Evolutionary conservation across 1,140 invertebrate species (phyloP).

Genomic region (Sitodiplosis mosellana): DNA sequence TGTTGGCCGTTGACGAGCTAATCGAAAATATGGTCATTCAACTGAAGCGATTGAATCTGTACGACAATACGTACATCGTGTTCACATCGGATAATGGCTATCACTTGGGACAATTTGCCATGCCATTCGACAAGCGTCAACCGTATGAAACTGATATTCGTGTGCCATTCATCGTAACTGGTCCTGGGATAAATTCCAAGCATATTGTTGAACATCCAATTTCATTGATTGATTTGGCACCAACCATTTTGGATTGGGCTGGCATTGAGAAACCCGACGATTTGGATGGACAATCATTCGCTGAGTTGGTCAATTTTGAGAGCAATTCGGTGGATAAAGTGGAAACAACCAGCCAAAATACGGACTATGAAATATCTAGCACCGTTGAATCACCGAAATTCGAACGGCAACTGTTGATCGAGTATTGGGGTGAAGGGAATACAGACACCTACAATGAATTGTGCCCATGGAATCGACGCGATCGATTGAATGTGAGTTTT

Average conservation of each 20-base stretch:
- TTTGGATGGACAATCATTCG: constrained; percentile 31
- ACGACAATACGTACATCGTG: constrained; percentile 62
- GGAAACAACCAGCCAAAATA: constrained; percentile 7
- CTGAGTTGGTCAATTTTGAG: constrained; percentile 10
- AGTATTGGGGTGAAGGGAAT: constrained; percentile 59
- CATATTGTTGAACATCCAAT: constrained; percentile 32
- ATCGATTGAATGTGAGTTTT: constrained; percentile 34
- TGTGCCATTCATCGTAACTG: constrained; percentile 61
- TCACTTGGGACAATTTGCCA: constrained; percentile 72
- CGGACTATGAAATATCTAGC: too few relatives aligned
- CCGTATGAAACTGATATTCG: constrained; percentile 76
- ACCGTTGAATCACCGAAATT: not conserved
- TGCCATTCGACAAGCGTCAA: constrained; percentile 73
- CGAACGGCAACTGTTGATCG: constrained; percentile 44
- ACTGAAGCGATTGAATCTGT: constrained; percentile 30
- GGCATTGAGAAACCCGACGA: constrained; percentile 28
- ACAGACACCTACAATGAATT: constrained; percentile 24
- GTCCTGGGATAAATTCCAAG: constrained; percentile 41
- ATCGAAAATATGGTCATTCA: constrained; percentile 40
- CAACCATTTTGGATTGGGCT: constrained; percentile 57
- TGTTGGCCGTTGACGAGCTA: constrained; percentile 74
- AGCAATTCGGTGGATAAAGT: constrained; percentile 7
- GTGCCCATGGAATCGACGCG: constrained; percentile 35
- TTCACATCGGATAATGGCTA: constrained; percentile 81
- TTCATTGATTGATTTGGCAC: constrained; percentile 60